These are phyloP conservation scores for Xestia sexstrigata DNA, from an alignment of 2,888 invertebrate species.

Conservation along the genomic window DNA sequence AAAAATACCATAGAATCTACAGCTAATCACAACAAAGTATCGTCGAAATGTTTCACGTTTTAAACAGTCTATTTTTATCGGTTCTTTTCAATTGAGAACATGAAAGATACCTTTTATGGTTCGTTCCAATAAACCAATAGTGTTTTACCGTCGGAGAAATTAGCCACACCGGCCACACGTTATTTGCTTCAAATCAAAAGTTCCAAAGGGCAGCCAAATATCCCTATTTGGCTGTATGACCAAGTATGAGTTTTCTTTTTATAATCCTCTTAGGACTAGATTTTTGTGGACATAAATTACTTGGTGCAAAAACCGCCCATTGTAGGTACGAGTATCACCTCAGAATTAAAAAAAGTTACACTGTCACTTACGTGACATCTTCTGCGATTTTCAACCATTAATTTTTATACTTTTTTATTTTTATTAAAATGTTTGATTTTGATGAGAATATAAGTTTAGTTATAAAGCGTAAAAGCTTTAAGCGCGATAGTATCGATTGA, in stretches of 20 bases:
- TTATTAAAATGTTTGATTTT: too few species aligned
- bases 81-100: slow-evolving; percentile 32
- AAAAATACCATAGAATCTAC: too few species aligned
- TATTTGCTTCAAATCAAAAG: neutral
- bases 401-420: too few species aligned
- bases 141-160: slow-evolving; percentile 16
- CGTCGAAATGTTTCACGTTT: neutral
- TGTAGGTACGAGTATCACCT: neutral
- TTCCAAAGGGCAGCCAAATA: neutral
- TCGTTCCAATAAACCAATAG: slow-evolving; percentile 18
- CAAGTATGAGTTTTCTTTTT: too few species aligned
- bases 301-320: neutral
- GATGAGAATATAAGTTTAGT: too few species aligned
- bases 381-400: too few species aligned
- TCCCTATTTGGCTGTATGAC: too few species aligned
- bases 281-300: neutral
- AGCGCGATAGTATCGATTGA: too few species aligned
- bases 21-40: neutral
- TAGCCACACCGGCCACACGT: slow-evolving; percentile 6
- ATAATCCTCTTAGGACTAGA: too few species aligned
- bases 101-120: slow-evolving; percentile 30
- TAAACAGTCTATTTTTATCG: slow-evolving; percentile 10
- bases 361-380: too few species aligned
- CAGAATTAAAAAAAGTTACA: neutral
- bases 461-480: too few species aligned